Percentiles rank a stretch among this genome's conserved stretches.
These are phyloP conservation scores for Drosophila rellima DNA, from an alignment of 2,888 invertebrate species.

Conservation along the genomic window DNA sequence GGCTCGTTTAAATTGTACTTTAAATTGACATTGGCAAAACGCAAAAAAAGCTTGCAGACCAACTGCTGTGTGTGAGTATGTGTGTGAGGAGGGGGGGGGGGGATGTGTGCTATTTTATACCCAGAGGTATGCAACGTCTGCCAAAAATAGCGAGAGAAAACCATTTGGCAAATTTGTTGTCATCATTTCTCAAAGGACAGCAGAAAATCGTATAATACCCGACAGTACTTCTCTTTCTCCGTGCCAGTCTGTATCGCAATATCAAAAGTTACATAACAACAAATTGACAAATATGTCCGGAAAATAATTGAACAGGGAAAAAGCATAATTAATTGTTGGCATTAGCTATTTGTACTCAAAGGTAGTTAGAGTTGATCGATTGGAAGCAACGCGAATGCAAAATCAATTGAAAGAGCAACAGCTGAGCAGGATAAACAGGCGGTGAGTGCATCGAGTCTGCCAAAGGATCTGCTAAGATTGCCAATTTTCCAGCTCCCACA, in stretches of 20 bases:
- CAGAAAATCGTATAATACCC: slow-evolving; percentile 8
- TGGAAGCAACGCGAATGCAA: slow-evolving; percentile 1
- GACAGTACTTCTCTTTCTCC: background rate
- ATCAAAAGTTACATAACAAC: slow-evolving; percentile 18
- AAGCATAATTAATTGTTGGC: slow-evolving; percentile 38
- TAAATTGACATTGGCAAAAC: slow-evolving; percentile 63
- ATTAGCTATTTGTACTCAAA: slow-evolving; percentile 16
- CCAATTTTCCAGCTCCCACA: slow-evolving; percentile 12
- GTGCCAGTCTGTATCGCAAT: background rate
- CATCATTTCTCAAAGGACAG: slow-evolving; percentile 37
- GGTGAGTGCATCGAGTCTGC: slow-evolving; percentile 15
- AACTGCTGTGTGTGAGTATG: slow-evolving; percentile 10
- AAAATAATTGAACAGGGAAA: slow-evolving; percentile 9
- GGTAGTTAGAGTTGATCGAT: slow-evolving; percentile 23
- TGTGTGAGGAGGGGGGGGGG: background rate
- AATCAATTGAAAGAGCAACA: slow-evolving; percentile 12
- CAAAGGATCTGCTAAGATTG: slow-evolving; percentile 10
- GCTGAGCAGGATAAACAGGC: slow-evolving; percentile 11
- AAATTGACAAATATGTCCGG: slow-evolving; percentile 3
- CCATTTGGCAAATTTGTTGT: slow-evolving; percentile 71
- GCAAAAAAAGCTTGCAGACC: slow-evolving; percentile 14
- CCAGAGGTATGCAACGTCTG: slow-evolving; percentile 50
- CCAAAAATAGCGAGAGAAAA: slow-evolving; percentile 61
- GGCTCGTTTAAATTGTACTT: slow-evolving; percentile 70
- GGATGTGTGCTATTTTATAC: slow-evolving; percentile 3